Evolutionary conservation across 2,113 vertebrate species (phyloP).

Genomic region (Passer montanus): DNA sequence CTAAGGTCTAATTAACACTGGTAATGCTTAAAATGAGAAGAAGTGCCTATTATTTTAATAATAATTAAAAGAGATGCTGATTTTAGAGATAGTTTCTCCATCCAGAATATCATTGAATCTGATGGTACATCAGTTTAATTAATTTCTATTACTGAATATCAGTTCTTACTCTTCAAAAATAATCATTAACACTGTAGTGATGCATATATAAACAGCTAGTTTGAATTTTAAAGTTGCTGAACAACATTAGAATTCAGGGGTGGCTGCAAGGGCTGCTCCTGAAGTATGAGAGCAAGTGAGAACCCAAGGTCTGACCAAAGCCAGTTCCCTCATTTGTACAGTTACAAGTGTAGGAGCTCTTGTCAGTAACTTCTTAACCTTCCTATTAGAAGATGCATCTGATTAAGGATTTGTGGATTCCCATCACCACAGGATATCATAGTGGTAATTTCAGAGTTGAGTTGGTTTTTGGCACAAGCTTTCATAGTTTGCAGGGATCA

Average conservation of each 20-base stretch:
- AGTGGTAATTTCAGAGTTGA: neutral
- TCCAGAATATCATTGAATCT: neutral
- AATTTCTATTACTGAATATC: neutral
- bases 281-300: neutral
- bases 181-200: neutral
- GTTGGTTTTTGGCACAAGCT: neutral
- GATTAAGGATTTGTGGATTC: neutral
- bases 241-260: neutral
- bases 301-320: neutral
- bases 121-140: neutral
- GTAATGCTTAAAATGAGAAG: neutral
- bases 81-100: neutral
- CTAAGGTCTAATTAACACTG: neutral
- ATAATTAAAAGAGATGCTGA: neutral
- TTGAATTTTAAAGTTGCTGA: neutral
- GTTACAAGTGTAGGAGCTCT: neutral
- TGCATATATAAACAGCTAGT: neutral
- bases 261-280: neutral
- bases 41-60: neutral
- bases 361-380: neutral
- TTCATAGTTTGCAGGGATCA: neutral
- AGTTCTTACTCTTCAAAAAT: neutral
- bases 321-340: neutral
- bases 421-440: neutral
- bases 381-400: neutral